phyloP scores from a whole-genome alignment of 2,113 vertebrate genomes.

The Fulmarus glacialis region DNA sequence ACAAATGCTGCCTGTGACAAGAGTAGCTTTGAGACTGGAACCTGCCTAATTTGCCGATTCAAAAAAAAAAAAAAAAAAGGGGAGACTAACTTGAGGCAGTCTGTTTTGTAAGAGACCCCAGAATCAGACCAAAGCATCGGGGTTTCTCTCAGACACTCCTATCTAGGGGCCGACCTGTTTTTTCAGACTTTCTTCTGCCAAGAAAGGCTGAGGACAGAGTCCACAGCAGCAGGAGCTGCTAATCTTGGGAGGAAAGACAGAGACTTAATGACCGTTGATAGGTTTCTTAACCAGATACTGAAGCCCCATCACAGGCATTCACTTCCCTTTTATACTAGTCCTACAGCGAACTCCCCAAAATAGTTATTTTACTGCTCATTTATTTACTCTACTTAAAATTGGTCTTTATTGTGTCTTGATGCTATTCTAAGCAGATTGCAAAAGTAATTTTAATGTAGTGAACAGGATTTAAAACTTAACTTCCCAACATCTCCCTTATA shows the following conservation, averaged over 20 bases:
- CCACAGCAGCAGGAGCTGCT: neutral
- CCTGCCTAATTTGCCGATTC: neutral
- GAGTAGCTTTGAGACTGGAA: neutral
- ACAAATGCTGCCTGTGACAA: neutral
- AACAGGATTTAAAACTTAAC: neutral
- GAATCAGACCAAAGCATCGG: neutral
- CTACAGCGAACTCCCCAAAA: neutral
- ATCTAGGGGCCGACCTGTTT: neutral
- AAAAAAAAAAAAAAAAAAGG: neutral
- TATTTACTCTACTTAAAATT: neutral
- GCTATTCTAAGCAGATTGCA: neutral
- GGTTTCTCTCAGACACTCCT: neutral
- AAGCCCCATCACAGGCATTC: neutral
- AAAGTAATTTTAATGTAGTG: neutral
- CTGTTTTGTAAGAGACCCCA: neutral
- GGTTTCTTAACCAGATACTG: neutral
- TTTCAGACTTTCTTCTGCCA: neutral
- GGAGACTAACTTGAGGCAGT: neutral
- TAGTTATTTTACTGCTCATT: neutral
- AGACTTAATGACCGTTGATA: neutral
- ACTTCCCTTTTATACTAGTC: neutral
- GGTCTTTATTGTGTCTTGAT: neutral
- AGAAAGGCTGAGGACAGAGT: neutral
- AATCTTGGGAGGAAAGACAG: neutral
- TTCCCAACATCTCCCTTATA: neutral